These are phyloP conservation scores for Odontomachus brunneus DNA, from an alignment of 1,140 invertebrate species.

Conservation along the genomic window DNA sequence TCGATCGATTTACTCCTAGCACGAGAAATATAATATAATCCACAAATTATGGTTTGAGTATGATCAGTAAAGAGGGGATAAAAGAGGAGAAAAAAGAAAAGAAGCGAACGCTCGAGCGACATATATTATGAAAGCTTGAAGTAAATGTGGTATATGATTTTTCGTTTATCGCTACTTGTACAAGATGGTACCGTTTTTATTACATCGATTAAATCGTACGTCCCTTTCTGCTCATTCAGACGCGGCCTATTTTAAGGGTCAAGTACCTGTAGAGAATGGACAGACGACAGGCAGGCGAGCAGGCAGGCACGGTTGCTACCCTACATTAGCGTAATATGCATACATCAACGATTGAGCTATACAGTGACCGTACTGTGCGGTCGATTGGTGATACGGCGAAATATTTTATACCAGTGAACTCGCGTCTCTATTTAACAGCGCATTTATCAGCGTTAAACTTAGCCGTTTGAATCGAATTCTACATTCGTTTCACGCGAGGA, in stretches of 20 bases:
- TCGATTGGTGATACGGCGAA: slow-evolving; percentile 46
- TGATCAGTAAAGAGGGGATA: background rate
- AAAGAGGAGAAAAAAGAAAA: background rate
- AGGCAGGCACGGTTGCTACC: background rate
- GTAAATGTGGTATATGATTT: slow-evolving; percentile 8
- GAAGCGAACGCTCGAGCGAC: background rate
- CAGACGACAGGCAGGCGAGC: background rate
- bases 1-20: slow-evolving; percentile 25
- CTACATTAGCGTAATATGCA: slow-evolving; percentile 17
- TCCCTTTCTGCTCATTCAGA: slow-evolving; percentile 45
- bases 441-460: slow-evolving; percentile 33
- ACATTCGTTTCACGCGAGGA: background rate
- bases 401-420: slow-evolving; percentile 56
- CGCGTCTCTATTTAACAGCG: background rate
- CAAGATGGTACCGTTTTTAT: slow-evolving; percentile 21
- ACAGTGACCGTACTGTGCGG: slow-evolving; percentile 57
- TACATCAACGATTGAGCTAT: slow-evolving; percentile 63
- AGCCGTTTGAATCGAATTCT: background rate
- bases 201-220: slow-evolving; percentile 19
- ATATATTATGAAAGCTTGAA: slow-evolving; percentile 21
- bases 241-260: slow-evolving; percentile 66
- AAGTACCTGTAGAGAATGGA: slow-evolving; percentile 31
- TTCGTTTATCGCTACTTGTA: background rate
- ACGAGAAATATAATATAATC: slow-evolving; percentile 19
- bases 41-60: slow-evolving; percentile 1